Conservation (phyloP, 2,113 vertebrate species). For the Heloderma charlesbogerti region DNA sequence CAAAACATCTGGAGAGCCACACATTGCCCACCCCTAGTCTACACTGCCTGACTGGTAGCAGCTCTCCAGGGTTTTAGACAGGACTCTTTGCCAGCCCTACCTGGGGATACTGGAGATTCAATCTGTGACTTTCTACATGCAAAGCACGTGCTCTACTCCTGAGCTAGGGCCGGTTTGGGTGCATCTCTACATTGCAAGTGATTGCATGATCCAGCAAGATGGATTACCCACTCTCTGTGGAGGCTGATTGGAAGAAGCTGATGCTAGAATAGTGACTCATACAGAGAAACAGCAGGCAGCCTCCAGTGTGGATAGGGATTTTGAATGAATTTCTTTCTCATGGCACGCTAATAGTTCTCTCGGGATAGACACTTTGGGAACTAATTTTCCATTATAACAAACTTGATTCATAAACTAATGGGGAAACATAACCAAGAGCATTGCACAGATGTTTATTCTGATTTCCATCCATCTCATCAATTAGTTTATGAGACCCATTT, state of each 20-base stretch:
- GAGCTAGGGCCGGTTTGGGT: background rate
- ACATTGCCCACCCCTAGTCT: background rate
- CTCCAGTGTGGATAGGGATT: background rate
- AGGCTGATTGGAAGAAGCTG: background rate
- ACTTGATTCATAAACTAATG: conserved; percentile 12
- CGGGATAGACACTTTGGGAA: background rate
- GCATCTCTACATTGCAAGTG: background rate
- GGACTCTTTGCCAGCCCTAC: background rate
- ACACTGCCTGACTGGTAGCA: background rate
- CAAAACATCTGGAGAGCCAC: background rate
- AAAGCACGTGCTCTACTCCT: background rate
- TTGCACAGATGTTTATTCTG: conserved; percentile 26
- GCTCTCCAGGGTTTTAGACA: background rate
- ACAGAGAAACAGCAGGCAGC: background rate
- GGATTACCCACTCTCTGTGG: background rate
- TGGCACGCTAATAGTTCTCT: background rate
- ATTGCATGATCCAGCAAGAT: background rate
- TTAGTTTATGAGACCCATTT: conserved; percentile 23
- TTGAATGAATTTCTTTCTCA: background rate
- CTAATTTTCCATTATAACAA: background rate
- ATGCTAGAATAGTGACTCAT: background rate
- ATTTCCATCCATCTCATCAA: conserved; percentile 36
- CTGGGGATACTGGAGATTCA: background rate
- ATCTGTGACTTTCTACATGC: background rate
- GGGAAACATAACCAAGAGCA: background rate